A percentile compares a stretch with the other conserved stretches of the same genome.
Conservation (phyloP, 2,113 vertebrate species). For the Psammodynastes pulverulentus region DNA sequence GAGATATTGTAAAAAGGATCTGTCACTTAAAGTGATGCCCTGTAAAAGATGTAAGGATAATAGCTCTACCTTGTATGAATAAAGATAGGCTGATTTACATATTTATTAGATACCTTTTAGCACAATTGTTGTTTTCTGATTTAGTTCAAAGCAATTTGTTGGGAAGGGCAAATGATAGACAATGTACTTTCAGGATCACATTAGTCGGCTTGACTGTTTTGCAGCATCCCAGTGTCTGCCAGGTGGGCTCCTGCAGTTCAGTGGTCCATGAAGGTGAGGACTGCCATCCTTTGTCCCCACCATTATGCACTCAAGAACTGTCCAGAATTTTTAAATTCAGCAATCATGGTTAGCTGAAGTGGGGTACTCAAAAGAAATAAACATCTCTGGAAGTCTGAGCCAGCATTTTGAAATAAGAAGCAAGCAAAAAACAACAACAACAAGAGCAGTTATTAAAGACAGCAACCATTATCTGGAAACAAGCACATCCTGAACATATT, state of each 20-base stretch:
- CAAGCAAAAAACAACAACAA: neutral
- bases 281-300: neutral
- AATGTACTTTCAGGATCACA: neutral
- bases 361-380: neutral
- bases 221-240: neutral
- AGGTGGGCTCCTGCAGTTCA: neutral
- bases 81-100: neutral
- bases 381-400: neutral
- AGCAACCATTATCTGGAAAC: neutral
- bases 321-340: neutral
- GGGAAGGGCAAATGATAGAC: neutral
- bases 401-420: neutral
- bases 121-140: neutral
- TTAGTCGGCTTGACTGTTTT: neutral
- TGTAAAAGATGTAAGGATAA: neutral
- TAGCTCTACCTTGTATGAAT: neutral
- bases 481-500: neutral
- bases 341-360: neutral
- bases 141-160: neutral
- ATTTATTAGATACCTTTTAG: conserved; percentile 4
- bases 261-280: neutral
- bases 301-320: neutral
- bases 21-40: neutral
- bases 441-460: neutral
- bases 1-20: neutral